phyloP scores from a whole-genome alignment of 2,888 invertebrate genomes.

The Drosophila paramelanica region DNA sequence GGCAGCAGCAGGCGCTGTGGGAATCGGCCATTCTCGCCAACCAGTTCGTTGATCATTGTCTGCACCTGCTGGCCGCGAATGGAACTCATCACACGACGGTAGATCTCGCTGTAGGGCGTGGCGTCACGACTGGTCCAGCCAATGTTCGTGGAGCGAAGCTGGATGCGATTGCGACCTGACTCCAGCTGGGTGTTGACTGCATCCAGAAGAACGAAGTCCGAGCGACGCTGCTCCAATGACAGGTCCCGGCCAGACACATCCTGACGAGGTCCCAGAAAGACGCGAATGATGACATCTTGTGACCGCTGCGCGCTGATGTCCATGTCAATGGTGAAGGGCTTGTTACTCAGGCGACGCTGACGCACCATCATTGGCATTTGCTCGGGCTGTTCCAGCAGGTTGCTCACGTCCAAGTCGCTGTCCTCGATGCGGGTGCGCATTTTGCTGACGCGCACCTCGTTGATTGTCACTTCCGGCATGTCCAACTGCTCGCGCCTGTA shows the following conservation, averaged over 20 bases:
- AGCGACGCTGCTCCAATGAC: conserved; percentile 82
- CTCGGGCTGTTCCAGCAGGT: conserved; percentile 42
- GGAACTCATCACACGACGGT: conserved; percentile 85
- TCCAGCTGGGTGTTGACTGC: conserved; percentile 87
- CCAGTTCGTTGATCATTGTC: conserved; percentile 67
- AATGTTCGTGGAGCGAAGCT: conserved; percentile 73
- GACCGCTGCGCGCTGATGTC: conserved; percentile 87
- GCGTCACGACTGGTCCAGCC: conserved; percentile 87
- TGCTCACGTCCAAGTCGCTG: conserved; percentile 83
- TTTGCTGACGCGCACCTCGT: conserved; percentile 88
- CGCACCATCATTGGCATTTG: conserved; percentile 79
- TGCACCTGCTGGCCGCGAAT: conserved; percentile 82
- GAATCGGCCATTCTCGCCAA: conserved; percentile 86
- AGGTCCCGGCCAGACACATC: conserved; percentile 85
- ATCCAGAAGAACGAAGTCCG: conserved; percentile 88
- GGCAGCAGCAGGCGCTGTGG: conserved; percentile 88
- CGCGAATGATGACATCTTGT: conserved; percentile 87
- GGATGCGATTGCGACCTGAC: conserved; percentile 85
- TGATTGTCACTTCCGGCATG: conserved; percentile 87
- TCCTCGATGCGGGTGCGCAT: conserved; percentile 89
- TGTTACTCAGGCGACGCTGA: conserved; percentile 89
- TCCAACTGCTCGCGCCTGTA: conserved; percentile 88
- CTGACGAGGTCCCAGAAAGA: conserved; percentile 89
- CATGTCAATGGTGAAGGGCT: conserved; percentile 88
- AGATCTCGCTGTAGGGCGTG: conserved; percentile 83